A percentile compares a stretch with the other conserved stretches of the same genome.
These are phyloP conservation scores for Pleuronectes platessa DNA, from an alignment of 2,113 vertebrate genomes.

Conservation along the genomic window DNA sequence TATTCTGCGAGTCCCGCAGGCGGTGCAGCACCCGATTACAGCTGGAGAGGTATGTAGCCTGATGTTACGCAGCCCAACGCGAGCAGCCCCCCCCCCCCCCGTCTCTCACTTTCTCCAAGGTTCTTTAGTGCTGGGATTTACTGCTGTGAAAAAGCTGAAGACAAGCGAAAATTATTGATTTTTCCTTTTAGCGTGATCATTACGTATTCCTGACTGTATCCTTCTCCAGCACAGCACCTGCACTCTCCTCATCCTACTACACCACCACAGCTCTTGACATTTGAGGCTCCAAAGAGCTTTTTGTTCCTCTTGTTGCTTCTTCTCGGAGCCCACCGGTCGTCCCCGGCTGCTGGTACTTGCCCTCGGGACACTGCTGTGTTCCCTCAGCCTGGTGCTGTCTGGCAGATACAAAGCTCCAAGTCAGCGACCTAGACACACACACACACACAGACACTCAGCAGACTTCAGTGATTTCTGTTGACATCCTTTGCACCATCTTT, in stretches of 20 bases:
- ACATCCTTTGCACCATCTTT: constrained; percentile 33
- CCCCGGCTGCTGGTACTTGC: constrained; percentile 34
- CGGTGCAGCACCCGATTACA: constrained; percentile 57
- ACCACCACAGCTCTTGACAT: constrained; percentile 14
- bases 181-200: constrained; percentile 45
- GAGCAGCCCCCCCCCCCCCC: constrained; percentile 14
- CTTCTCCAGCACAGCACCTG: background rate
- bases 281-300: constrained; percentile 42
- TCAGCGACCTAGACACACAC: background rate
- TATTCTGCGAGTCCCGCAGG: constrained; percentile 48
- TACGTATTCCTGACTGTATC: constrained; percentile 19
- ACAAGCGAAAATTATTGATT: constrained; percentile 70
- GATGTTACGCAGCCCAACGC: constrained; percentile 36
- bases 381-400: constrained; percentile 21
- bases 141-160: constrained; percentile 47
- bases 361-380: constrained; percentile 46
- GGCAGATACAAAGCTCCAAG: constrained; percentile 3
- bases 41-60: constrained; percentile 38
- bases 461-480: constrained; percentile 39
- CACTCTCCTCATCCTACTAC: constrained; percentile 21
- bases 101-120: constrained; percentile 28
- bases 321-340: constrained; percentile 10
- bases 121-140: constrained; percentile 35
- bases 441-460: constrained; percentile 16
- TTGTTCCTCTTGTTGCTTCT: constrained; percentile 28